Conservation (phyloP, 2,888 invertebrate genomes). For the Augochlorella aurata region DNA sequence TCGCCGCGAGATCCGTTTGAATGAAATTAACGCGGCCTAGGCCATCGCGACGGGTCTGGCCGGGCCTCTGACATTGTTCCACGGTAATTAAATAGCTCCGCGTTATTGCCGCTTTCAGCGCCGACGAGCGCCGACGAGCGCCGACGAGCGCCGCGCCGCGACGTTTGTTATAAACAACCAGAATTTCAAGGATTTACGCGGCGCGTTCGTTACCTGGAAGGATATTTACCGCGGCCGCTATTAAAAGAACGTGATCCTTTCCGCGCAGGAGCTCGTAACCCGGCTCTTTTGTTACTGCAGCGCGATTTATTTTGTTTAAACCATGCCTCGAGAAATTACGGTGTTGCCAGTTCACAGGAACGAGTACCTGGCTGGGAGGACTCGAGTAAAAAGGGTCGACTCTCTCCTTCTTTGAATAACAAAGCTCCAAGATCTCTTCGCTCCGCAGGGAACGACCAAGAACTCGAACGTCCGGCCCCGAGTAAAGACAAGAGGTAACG, state of each 20-base stretch:
- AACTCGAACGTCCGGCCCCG: not conserved
- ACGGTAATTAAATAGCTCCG: constrained; percentile 34
- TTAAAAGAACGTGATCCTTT: constrained; percentile 22
- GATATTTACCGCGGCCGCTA: constrained; percentile 9
- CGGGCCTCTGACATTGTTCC: constrained; percentile 25
- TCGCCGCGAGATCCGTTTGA: constrained; percentile 1
- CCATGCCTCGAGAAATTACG: not conserved
- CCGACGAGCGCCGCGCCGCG: not conserved
- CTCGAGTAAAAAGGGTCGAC: not conserved
- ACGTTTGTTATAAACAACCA: constrained; percentile 23
- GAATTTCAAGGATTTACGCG: constrained; percentile 31
- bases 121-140: not conserved
- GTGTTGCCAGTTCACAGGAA: not conserved
- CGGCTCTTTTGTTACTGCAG: not conserved
- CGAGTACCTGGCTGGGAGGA: not conserved
- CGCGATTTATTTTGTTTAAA: not conserved
- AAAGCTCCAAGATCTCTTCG: not conserved
- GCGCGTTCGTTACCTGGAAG: not conserved
- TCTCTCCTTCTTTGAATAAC: not conserved
- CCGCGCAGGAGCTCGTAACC: not conserved
- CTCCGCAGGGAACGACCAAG: not conserved
- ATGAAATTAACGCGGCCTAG: constrained; percentile 10
- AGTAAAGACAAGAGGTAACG: not conserved
- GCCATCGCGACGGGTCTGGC: not conserved
- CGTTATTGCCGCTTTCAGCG: constrained; percentile 21